Evolutionary conservation across 2,888 invertebrate genomes (phyloP), one percentile per base, ranked within the genome.

Genomic region (Cerceris ruficornis): DNA sequence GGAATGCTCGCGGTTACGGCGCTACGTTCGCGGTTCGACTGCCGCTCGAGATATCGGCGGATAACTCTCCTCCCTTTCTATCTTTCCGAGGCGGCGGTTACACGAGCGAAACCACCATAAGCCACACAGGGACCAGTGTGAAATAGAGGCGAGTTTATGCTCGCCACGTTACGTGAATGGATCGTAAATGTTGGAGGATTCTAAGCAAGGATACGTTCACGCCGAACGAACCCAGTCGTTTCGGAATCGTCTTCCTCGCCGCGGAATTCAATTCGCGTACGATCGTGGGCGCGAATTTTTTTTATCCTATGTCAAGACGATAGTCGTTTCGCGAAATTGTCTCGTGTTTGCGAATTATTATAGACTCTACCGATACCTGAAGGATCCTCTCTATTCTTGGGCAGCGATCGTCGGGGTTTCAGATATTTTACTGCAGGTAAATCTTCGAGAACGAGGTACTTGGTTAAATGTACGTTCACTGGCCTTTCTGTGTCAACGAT

Each of bases 131-230:
- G 85, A 80, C 84, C 84, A 85, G 80, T 84, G 69, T 82, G 85
- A 86, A 85, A 87, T 83, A 84, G 82, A 86, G 80, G 76, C 79
- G 75, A 85, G 71, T 85, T 86, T 84, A 85, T 79, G 83, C 84
- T 69, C 84, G 77, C 77, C 82, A 82, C 82, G 75, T 79, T 83
- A 79, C 79, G 65, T 68, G 80, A 85, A 77, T 71, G 83, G 77
- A 82, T 83, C 84, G 84, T 85, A 84, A 84, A 83, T 75, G 82
- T 68, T 14, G 28, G n/a, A 43, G 6, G 49, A 5, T 15, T 7
- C n/a, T n/a, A n/a, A 11, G 9, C 11, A 4, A 28, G 4, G 55
- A 57, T 57, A n/a, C 52, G 11, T 46, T 46, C 61, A n/a, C 28
- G 4, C 28, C 28, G 28, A 1, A 28, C 28, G 28, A 28, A 17